Evolutionary conservation across 1,140 invertebrate genomes (phyloP).

Genomic region (Rhynchophorus ferrugineus): DNA sequence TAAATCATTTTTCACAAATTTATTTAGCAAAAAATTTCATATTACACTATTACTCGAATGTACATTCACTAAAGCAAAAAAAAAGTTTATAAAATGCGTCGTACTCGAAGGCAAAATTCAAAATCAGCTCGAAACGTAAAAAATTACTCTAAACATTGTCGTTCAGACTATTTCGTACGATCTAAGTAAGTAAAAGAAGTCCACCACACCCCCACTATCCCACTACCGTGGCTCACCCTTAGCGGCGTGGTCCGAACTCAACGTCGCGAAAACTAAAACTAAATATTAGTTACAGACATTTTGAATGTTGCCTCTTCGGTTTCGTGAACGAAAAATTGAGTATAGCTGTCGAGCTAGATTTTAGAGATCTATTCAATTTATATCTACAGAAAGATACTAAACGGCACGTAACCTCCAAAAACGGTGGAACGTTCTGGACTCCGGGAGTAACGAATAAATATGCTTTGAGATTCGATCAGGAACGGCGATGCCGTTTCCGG

Average conservation of each 20-base stretch:
- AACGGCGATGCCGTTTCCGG: too few relatives aligned
- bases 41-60: conserved; percentile 13
- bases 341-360: conserved; percentile 3
- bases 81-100: neutral
- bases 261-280: conserved; percentile 4
- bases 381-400: conserved; percentile 6
- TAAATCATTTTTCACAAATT: conserved; percentile 2
- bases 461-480: too few relatives aligned
- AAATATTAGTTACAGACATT: conserved; percentile 22
- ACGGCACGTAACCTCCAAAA: neutral
- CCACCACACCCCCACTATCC: too few relatives aligned
- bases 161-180: too few relatives aligned
- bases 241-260: too few relatives aligned
- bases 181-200: too few relatives aligned
- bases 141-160: too few relatives aligned
- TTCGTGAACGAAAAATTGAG: conserved; percentile 1
- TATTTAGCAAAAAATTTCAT: conserved; percentile 17
- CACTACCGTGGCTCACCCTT: too few relatives aligned
- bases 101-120: conserved; percentile 11
- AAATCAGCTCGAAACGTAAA: conserved; percentile 4
- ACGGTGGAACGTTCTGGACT: neutral
- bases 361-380: conserved; percentile 21
- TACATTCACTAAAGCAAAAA: conserved; percentile 14
- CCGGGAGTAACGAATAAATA: too few relatives aligned
- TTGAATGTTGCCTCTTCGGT: conserved; percentile 10